phyloP scores from a whole-genome alignment of 1,140 invertebrate species.

The Acromyrmex charruanus region DNA sequence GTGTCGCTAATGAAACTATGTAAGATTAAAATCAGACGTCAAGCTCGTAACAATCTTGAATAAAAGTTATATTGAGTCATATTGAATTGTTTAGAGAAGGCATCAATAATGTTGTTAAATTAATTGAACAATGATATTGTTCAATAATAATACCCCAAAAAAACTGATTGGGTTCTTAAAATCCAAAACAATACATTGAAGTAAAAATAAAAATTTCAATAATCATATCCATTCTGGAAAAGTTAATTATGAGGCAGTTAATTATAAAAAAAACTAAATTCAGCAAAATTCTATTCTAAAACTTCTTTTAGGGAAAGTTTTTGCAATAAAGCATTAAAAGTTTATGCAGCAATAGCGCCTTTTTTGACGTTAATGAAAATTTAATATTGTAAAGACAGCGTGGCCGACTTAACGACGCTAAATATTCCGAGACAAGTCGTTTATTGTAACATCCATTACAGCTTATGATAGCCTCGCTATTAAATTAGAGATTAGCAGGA shows the following conservation, averaged over 20 bases:
- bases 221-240: not conserved
- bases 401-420: not conserved
- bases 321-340: not conserved
- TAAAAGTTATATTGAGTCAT: too few relatives aligned
- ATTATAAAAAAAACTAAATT: not conserved
- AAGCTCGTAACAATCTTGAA: too few relatives aligned
- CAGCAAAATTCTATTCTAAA: not conserved
- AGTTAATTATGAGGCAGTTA: not conserved
- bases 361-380: not conserved
- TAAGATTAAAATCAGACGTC: too few relatives aligned
- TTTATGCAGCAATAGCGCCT: not conserved
- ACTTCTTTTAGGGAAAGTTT: not conserved
- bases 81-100: too few relatives aligned
- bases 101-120: too few relatives aligned
- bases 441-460: not conserved
- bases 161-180: not conserved
- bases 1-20: too few relatives aligned
- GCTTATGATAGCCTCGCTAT: not conserved
- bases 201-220: slow-evolving; percentile 2
- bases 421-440: slow-evolving; percentile 3
- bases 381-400: not conserved
- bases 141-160: too few relatives aligned
- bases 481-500: slow-evolving; percentile 40
- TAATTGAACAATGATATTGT: too few relatives aligned
- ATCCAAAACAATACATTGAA: not conserved